Base-by-base conservation (phyloP, 1,140 invertebrate genomes). In the Drosophila suzukii region DNA sequence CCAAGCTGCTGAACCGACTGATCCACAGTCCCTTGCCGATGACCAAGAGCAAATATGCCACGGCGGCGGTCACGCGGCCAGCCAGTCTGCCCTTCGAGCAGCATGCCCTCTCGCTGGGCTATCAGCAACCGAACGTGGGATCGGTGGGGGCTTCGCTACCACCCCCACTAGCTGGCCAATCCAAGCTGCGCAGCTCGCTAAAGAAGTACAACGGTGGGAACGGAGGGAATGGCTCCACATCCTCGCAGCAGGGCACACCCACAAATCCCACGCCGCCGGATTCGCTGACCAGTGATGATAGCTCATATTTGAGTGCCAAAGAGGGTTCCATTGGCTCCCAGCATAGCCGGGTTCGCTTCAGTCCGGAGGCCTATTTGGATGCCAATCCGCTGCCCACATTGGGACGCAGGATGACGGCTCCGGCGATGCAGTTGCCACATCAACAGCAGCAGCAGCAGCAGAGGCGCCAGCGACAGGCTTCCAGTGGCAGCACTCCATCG, bases 191-290 rank as follows among this genome's bases (percentile, higher is more conserved):
- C 47, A 75, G 74, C 44, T 83, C 81, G 11, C 38, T 89, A 2
- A 83, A 79, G 30, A 83, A 83, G 20, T 89, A 88, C 63, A 80
- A 80, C 34, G 49, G 57, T 17, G 75, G 58, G 44, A 32, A 20
- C 10, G 74, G 55, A 5, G 54, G 70, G 0, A 85, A 86, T 27
- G 82, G 82, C 2, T 79, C 70, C 46, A 79, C 75, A 27, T 90
- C 80, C n/a, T 91, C 88, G 15, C 88, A 91, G 54, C 88, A 91
- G 62, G 84, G 89, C n/a, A 97, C 96, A 0, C 96, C 96, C 30
- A 97, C 96, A 2, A 97, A 97, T 93, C 95, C 96, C 2, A 97
- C 97, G 3, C 96, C 97, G 0, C 96, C 96, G 0, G 97, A 97
- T 74, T 97, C 96, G 75, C 84, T 97, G 13, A 96, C 96, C 0